These are phyloP conservation scores for Odontamblyopus lacepedii DNA, from an alignment of 2,797 vertebrate species.

Conservation along the genomic window DNA sequence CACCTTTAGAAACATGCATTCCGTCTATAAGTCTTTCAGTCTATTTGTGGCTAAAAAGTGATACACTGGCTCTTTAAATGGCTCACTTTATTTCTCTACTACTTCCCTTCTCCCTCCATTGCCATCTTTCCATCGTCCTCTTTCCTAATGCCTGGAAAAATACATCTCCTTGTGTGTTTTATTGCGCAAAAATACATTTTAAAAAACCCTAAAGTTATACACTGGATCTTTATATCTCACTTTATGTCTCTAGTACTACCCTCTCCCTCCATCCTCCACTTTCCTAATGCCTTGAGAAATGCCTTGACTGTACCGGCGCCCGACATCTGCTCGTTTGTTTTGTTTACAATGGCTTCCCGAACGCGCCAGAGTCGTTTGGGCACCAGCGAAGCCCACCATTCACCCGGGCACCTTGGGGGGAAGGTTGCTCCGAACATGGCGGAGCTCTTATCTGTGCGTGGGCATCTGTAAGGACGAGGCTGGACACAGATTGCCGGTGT, in stretches of 20 bases:
- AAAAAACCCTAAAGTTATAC: too few relatives aligned
- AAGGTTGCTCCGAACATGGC: constrained; percentile 31
- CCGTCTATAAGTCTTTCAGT: too few relatives aligned
- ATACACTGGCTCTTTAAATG: too few relatives aligned
- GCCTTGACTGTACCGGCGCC: constrained; percentile 6
- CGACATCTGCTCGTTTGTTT: constrained; percentile 24
- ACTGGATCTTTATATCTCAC: too few relatives aligned
- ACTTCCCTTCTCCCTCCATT: too few relatives aligned
- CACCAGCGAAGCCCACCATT: constrained; percentile 2
- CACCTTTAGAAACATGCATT: too few relatives aligned
- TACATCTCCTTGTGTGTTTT: not conserved
- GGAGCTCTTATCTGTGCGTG: constrained; percentile 29
- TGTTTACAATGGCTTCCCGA: constrained; percentile 11
- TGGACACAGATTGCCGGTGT: constrained; percentile 52
- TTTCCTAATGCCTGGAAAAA: not conserved
- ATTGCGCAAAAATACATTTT: too few relatives aligned
- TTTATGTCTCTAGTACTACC: too few relatives aligned
- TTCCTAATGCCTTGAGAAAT: constrained; percentile 1
- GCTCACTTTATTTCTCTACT: too few relatives aligned
- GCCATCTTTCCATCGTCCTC: not conserved
- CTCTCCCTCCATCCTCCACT: not conserved
- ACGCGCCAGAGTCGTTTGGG: constrained; percentile 20
- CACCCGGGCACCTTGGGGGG: constrained; percentile 33
- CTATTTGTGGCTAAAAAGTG: too few relatives aligned
- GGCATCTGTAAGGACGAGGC: constrained; percentile 42